A percentile compares a stretch with the other conserved stretches of the same genome.
These are phyloP conservation scores for Pseudococcus viburni DNA, from an alignment of 2,888 invertebrate genomes.

Conservation along the genomic window DNA sequence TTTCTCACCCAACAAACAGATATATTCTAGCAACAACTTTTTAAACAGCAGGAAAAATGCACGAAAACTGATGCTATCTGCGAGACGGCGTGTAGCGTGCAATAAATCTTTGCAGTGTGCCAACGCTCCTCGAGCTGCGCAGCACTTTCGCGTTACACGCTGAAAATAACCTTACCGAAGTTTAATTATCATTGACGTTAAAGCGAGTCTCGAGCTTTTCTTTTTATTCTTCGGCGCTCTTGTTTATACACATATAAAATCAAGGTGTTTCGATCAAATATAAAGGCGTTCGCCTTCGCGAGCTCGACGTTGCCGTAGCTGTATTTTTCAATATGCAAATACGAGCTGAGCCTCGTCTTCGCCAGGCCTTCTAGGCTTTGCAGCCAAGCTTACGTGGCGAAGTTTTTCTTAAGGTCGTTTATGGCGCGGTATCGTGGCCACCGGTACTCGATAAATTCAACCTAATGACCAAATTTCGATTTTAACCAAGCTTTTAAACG, in stretches of 20 bases:
- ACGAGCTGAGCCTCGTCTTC: not conserved
- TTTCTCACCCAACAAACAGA: not conserved
- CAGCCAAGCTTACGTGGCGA: not conserved
- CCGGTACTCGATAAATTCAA: slow-evolving; percentile 1
- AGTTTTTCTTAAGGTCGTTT: not conserved
- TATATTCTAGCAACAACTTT: slow-evolving; percentile 53
- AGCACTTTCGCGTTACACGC: slow-evolving; percentile 9
- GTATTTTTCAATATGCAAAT: slow-evolving; percentile 36
- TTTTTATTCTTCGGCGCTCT: not conserved
- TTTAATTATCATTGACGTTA: slow-evolving; percentile 55
- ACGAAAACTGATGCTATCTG: slow-evolving; percentile 56
- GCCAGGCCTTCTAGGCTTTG: too few relatives aligned
- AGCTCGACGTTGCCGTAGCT: not conserved
- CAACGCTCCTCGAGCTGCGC: not conserved
- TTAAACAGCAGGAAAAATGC: slow-evolving; percentile 58
- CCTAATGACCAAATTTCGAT: slow-evolving; percentile 17
- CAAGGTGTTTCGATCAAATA: slow-evolving; percentile 19
- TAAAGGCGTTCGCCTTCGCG: not conserved
- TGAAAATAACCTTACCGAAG: slow-evolving; percentile 30
- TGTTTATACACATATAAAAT: not conserved
- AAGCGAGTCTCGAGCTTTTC: slow-evolving; percentile 28
- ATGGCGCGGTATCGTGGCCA: not conserved
- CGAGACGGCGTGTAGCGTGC: slow-evolving; percentile 56
- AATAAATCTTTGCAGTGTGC: slow-evolving; percentile 48
- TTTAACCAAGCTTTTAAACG: not conserved